These are phyloP conservation scores for Drosophila histrio DNA, from an alignment of 2,888 invertebrate genomes.

Conservation along the genomic window DNA sequence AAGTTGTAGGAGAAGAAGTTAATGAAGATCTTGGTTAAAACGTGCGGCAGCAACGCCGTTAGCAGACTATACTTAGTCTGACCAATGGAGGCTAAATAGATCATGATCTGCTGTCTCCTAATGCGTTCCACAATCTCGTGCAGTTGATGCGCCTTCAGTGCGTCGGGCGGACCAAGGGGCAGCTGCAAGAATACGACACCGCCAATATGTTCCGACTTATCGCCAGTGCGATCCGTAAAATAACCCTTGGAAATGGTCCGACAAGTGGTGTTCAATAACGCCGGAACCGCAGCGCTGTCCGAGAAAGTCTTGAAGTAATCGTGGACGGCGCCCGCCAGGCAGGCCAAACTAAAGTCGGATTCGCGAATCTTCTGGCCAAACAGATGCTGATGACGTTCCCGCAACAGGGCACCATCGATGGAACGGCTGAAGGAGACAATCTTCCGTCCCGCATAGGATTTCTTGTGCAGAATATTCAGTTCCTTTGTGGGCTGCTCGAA, in stretches of 20 bases:
- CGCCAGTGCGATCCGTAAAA: constrained; percentile 79
- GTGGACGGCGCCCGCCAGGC: constrained; percentile 80
- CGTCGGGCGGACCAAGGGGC: constrained; percentile 75
- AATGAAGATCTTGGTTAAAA: constrained; percentile 82
- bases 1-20: constrained; percentile 83
- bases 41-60: constrained; percentile 81
- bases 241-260: constrained; percentile 82
- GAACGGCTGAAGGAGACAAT: constrained; percentile 82
- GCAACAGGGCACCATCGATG: constrained; percentile 81
- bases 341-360: constrained; percentile 81
- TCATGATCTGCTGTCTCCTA: constrained; percentile 80
- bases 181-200: constrained; percentile 83
- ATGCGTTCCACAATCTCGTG: constrained; percentile 81
- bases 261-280: constrained; percentile 80
- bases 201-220: constrained; percentile 79
- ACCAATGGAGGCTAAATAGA: constrained; percentile 82
- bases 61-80: constrained; percentile 82
- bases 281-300: constrained; percentile 66
- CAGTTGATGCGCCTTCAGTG: constrained; percentile 70
- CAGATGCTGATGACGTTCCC: constrained; percentile 69
- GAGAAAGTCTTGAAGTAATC: constrained; percentile 79
- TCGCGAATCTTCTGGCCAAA: constrained; percentile 74
- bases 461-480: constrained; percentile 81
- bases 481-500: constrained; percentile 80
- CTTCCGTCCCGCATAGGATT: constrained; percentile 83